Evolutionary conservation across 2,113 vertebrate species (phyloP).

Genomic region (Syngnathoides biaculeatus): DNA sequence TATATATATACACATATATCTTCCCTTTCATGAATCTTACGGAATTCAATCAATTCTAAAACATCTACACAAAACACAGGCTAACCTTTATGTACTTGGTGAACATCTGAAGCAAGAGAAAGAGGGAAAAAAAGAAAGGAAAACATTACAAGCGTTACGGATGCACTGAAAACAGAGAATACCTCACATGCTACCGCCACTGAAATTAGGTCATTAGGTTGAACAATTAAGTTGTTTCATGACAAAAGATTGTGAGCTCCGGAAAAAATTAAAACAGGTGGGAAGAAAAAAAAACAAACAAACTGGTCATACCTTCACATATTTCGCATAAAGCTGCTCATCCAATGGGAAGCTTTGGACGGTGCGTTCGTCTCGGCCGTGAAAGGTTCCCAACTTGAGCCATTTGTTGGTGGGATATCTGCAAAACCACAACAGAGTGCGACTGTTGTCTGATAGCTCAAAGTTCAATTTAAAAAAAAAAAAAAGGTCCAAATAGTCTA

Average conservation of each 20-base stretch:
- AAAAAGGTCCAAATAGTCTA: no score
- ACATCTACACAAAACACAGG: constrained; percentile 75
- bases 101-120: constrained; percentile 96
- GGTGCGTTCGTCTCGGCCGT: constrained; percentile 92
- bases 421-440: constrained; percentile 3
- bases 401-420: constrained; percentile 98
- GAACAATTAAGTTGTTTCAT: neutral
- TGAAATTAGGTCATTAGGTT: neutral
- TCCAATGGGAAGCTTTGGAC: constrained; percentile 97
- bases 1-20: no score
- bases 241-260: neutral
- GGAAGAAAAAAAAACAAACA: neutral
- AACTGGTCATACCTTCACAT: constrained; percentile 82
- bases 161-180: constrained; percentile 40
- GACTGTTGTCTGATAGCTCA: neutral
- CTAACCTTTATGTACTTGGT: constrained; percentile 99
- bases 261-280: neutral
- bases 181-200: neutral
- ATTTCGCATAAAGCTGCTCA: constrained; percentile 98
- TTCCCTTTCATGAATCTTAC: constrained; percentile 40
- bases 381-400: constrained; percentile 96
- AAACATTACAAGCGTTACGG: constrained; percentile 40
- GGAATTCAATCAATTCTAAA: constrained; percentile 43
- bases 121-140: constrained; percentile 18
- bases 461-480: neutral